These are phyloP conservation scores for Nomada hirtipes DNA, from an alignment of 2,888 invertebrate genomes.

Conservation along the genomic window DNA sequence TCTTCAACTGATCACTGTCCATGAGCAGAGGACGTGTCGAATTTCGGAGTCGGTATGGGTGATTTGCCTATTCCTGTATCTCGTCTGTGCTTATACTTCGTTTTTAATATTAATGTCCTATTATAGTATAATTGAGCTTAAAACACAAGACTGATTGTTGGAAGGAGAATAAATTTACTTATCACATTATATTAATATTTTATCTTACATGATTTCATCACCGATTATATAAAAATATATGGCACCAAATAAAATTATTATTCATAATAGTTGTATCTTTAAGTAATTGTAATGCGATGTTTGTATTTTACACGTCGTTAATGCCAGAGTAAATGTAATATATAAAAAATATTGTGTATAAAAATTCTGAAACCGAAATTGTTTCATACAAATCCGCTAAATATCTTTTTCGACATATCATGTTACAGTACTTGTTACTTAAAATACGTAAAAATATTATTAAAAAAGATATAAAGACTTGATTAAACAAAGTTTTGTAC, in stretches of 20 bases:
- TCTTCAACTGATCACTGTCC: too few relatives aligned
- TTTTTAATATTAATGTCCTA: too few relatives aligned
- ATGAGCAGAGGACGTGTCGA: too few relatives aligned
- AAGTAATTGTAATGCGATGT: conserved; percentile 10
- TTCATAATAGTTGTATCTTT: not conserved
- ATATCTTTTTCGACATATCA: not conserved
- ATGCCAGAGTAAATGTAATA: conserved; percentile 4
- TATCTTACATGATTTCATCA: conserved; percentile 5
- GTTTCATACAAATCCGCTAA: not conserved
- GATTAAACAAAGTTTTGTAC: conserved; percentile 43
- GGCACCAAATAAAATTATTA: conserved; percentile 1
- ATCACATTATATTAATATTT: not conserved
- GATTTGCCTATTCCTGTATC: too few relatives aligned
- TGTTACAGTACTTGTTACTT: not conserved
- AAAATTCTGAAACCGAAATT: conserved; percentile 16
- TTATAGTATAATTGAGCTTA: too few relatives aligned
- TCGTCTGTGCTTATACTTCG: too few relatives aligned
- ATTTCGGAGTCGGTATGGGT: too few relatives aligned
- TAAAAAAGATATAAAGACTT: conserved; percentile 14
- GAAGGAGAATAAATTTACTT: not conserved
- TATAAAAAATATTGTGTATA: conserved; percentile 26
- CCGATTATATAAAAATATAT: conserved; percentile 5
- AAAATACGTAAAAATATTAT: conserved; percentile 28
- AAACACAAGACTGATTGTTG: too few relatives aligned
- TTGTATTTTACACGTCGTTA: conserved; percentile 8